Conservation (phyloP, 2,797 vertebrate genomes). For the Botia kubotai region DNA sequence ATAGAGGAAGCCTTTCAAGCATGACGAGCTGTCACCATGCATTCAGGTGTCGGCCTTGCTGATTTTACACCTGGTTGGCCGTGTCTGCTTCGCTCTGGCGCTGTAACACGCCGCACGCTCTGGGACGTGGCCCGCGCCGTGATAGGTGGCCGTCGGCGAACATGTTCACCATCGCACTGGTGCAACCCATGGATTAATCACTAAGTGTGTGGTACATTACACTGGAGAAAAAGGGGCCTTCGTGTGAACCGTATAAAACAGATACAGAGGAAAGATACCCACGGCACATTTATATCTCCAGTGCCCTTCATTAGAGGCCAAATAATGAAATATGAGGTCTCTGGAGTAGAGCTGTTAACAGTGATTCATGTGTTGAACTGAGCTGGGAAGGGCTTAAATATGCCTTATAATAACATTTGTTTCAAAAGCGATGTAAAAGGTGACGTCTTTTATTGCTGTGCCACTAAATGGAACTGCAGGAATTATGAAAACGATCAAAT, state of each 20-base stretch:
- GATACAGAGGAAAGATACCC: background rate
- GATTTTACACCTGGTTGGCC: constrained; percentile 64
- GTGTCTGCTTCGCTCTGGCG: constrained; percentile 56
- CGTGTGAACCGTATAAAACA: constrained; percentile 15
- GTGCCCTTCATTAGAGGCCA: constrained; percentile 42
- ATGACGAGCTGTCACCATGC: constrained; percentile 63
- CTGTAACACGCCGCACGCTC: constrained; percentile 36
- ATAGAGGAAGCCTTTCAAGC: constrained; percentile 50
- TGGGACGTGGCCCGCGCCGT: constrained; percentile 43
- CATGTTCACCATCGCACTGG: constrained; percentile 53
- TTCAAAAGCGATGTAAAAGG: constrained; percentile 3
- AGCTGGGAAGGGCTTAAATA: constrained; percentile 15
- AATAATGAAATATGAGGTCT: constrained; percentile 32
- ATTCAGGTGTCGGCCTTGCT: constrained; percentile 53
- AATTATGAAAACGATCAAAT: background rate
- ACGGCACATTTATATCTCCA: constrained; percentile 31
- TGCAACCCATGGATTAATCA: constrained; percentile 54
- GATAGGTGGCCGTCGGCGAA: constrained; percentile 30
- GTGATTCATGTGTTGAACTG: constrained; percentile 12
- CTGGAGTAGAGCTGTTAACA: constrained; percentile 27
- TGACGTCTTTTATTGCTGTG: background rate
- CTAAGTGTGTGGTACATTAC: constrained; percentile 28
- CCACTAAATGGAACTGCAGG: background rate
- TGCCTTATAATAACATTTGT: constrained; percentile 9
- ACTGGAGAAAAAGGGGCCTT: constrained; percentile 18